Evolutionary conservation across 2,797 vertebrate species (phyloP).

Genomic region (Sebastes kiyomatsui): DNA sequence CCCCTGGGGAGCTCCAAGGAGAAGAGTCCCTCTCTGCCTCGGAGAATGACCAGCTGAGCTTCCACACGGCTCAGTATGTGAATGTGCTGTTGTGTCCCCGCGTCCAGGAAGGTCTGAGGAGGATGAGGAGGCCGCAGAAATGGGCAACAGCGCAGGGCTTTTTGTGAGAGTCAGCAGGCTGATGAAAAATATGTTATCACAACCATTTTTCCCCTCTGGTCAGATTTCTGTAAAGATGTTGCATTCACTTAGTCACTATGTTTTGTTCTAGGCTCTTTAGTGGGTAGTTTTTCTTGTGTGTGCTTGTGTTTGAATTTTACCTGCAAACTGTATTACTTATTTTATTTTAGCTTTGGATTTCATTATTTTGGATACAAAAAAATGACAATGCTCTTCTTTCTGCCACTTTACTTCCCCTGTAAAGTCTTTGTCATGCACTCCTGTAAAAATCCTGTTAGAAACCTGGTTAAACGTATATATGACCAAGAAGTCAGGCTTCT

Average conservation of each 20-base stretch:
- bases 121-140: conserved; percentile 21
- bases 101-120: conserved; percentile 54
- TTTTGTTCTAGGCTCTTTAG: background rate
- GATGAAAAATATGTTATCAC: conserved; percentile 22
- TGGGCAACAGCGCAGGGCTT: conserved; percentile 16
- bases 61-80: conserved; percentile 59
- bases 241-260: background rate
- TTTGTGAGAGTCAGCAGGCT: conserved; percentile 33
- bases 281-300: background rate
- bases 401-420: background rate
- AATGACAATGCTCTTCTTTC: background rate
- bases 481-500: background rate
- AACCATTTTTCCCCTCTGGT: conserved; percentile 18
- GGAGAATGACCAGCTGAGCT: conserved; percentile 81
- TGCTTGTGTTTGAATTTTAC: background rate
- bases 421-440: background rate
- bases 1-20: conserved; percentile 72
- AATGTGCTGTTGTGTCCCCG: conserved; percentile 43
- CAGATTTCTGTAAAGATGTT: background rate
- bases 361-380: background rate
- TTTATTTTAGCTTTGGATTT: background rate
- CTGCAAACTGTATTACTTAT: background rate
- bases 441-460: background rate
- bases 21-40: conserved; percentile 73
- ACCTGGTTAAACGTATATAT: background rate